Conservation (phyloP, 2,797 vertebrate genomes). For the Gadopsis bispinosus region DNA sequence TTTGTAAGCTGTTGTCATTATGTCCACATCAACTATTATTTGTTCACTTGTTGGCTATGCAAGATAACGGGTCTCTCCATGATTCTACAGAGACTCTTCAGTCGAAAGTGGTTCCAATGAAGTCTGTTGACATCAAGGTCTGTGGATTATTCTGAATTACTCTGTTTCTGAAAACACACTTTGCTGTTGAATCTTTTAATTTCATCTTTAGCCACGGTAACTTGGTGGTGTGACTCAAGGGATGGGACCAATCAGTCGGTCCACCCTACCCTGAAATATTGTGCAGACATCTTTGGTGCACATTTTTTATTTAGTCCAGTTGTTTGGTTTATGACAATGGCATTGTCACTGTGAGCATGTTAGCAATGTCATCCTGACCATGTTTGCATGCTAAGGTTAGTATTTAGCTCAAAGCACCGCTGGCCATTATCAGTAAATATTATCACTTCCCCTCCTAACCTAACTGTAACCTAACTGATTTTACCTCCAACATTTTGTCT, state of each 20-base stretch:
- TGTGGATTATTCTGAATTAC: slow-evolving; percentile 19
- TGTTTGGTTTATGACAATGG: background rate
- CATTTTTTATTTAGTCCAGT: background rate
- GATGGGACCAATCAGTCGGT: background rate
- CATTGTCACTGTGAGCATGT: background rate
- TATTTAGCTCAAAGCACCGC: background rate
- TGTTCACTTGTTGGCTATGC: slow-evolving; percentile 1
- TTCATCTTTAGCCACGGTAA: background rate
- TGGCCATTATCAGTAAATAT: background rate
- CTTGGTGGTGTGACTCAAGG: background rate
- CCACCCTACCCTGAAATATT: background rate
- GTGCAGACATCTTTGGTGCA: background rate
- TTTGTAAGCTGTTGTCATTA: background rate
- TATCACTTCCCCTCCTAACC: background rate
- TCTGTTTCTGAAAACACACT: background rate
- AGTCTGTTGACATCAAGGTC: background rate
- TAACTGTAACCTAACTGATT: background rate
- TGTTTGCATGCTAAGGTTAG: background rate
- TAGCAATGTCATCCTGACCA: background rate
- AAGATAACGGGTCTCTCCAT: background rate
- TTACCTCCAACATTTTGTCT: background rate
- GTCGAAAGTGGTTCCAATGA: background rate
- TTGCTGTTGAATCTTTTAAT: background rate
- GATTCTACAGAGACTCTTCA: background rate
- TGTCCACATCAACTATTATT: background rate